A percentile compares a stretch with the other conserved stretches of the same genome.
Conservation (phyloP, 30 jellyfish, hydroid and myxozoan species). For the Cassiopea xamachana region DNA sequence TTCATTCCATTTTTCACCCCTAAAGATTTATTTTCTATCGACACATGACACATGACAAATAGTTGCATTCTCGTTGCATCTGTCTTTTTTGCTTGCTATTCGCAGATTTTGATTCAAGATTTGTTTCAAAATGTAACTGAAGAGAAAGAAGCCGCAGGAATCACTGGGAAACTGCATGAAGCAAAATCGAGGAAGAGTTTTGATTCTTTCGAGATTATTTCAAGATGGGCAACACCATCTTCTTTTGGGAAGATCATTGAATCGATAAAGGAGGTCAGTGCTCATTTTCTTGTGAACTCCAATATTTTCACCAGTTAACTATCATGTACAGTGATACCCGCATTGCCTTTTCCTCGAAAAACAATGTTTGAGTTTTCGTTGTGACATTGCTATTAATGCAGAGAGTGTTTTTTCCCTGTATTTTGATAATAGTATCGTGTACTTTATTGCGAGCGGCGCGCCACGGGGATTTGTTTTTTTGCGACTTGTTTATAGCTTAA, state of each 20-base stretch:
- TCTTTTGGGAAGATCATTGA: constrained; percentile 47
- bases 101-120: constrained; percentile 80
- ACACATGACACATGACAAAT: too few relatives aligned
- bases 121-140: constrained; percentile 80
- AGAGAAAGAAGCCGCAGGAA: constrained; percentile 88
- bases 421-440: too few relatives aligned
- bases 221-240: constrained; percentile 70
- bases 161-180: constrained; percentile 87
- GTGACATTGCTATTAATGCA: too few relatives aligned
- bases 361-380: too few relatives aligned
- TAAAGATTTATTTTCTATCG: too few relatives aligned
- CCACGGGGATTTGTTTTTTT: too few relatives aligned
- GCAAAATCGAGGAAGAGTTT: constrained; percentile 90
- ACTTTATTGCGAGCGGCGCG: too few relatives aligned
- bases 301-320: neutral
- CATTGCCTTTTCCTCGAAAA: neutral
- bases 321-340: neutral
- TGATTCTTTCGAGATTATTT: constrained; percentile 85
- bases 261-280: constrained; percentile 79
- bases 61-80: neutral
- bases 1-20: too few relatives aligned
- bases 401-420: too few relatives aligned
- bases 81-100: neutral
- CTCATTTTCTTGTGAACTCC: neutral
- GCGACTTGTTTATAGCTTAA: too few relatives aligned